Evolutionary conservation across 2,888 invertebrate species (phyloP), one percentile per base, ranked within the genome.

Genomic region (Prenolepis imparis): DNA sequence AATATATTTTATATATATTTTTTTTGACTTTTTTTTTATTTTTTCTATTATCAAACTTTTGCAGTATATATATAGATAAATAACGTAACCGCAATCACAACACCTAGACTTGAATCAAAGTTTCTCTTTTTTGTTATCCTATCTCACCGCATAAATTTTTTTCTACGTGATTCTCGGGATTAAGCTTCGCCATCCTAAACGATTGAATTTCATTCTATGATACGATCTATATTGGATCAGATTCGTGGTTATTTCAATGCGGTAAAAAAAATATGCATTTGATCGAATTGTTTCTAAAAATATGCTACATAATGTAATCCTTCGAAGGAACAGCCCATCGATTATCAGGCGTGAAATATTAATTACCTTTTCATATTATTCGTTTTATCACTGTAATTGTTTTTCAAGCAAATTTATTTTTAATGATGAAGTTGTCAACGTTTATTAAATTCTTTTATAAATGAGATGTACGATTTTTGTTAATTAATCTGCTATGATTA

Each of bases 161-260:
- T 78, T 70, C 52, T 73, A 44, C 67, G 52, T 28, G 77, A 59
- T 59, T 9, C 48, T 59, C 21, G 82, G 15, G 80, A 84, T 90
- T 82, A 82, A 89, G 63, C 32, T 32, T 64, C n/a, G 67, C 28
- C 32, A 55, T 55, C 32, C 68, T 67, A n/a, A 61, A 74, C 68
- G 87, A 86, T 90, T 87, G 83, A 67, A 61, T 89, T 89, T 88
- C 88, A 75, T 81, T 66, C 44, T 36, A 57, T 68, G 84, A 84
- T 72, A 67, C 52, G 84, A 89, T 75, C 85, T 72, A 84, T 66
- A 82, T 88, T 64, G 78, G 73, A 88, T 89, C 86, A 63, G 74
- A 89, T 89, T 86, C 82, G 89, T 86, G 87, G 83, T 88, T 85
- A 84, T 82, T 70, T 52, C 39, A 68, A 80, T 57, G 44, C 73